Base-by-base conservation (phyloP, 2,113 vertebrate genomes). In the Salvelinus namaycush region DNA sequence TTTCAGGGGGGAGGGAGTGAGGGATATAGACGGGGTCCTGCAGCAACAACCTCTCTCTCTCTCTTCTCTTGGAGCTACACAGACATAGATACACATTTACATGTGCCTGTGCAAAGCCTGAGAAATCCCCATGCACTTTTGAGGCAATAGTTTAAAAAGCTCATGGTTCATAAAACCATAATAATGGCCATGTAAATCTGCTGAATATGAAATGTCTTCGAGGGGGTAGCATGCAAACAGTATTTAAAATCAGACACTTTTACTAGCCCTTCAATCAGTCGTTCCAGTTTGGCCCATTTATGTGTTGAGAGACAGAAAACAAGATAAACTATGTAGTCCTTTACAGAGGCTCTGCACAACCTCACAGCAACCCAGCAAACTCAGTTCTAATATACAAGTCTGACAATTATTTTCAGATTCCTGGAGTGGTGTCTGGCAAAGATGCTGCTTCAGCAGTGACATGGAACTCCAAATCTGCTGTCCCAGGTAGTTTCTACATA, bases 401-500 rank as follows among this genome's bases (percentile, higher is more conserved):
- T 84, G 84, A 87, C 85, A 84, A 87, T 89, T 89, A 84, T 81
- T 84, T 87, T 68, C 73, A 60, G 74, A 81, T 77, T 82, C 75
- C 79, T 62, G 65, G 70, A 69, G 79, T 77, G 39, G 29, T 49
- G 74, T 75, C 57, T 68, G 13, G 44, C 39, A 79, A 87, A 86
- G 80, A 31, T 71, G 86, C 85, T 75, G 83, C 57, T 75, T 91
- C 91, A 91, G 84, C 9, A 82, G 76, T 83, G 77, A 81, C 54
- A 76, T 74, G 34, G 84, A 87, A 76, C 87, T 84, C 81, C 84
- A 78, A 83, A 87, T 91, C 89, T 84, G 83, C 85, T 86, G 86
- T 90, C 88, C 89, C 83, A 84, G 89, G 92, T 93, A 92, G 92
- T 91, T 89, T 86, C 87, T 90, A 87, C 87, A 83, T 90, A 92